Conservation (phyloP, 1,140 invertebrate genomes). For the Mycetomoellerius zeteki region DNA sequence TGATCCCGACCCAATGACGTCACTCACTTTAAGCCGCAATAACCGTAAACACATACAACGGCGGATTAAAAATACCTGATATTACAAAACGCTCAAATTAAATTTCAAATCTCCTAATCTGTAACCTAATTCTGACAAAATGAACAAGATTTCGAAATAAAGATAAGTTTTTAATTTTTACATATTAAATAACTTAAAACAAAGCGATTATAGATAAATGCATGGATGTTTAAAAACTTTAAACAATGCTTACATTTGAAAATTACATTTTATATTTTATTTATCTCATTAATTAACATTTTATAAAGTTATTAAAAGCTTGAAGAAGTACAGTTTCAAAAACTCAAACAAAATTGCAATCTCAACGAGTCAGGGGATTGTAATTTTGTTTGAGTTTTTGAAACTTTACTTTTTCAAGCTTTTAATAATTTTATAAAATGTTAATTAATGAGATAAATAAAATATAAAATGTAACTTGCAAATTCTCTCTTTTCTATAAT, state of each 20-base stretch:
- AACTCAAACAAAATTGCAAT: not conserved
- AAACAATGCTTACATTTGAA: not conserved
- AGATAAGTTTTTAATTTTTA: not conserved
- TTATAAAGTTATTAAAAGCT: not conserved
- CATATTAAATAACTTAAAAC: not conserved
- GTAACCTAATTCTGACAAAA: not conserved
- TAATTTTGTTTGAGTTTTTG: not conserved
- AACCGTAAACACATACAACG: not conserved
- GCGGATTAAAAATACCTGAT: slow-evolving; percentile 25
- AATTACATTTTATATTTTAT: not conserved
- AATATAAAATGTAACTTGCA: not conserved
- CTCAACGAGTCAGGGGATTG: not conserved
- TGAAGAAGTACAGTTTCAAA: not conserved
- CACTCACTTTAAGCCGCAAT: not conserved
- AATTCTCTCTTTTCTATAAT: not conserved
- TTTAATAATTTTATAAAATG: not conserved
- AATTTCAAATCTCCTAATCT: not conserved
- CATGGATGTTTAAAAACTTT: not conserved
- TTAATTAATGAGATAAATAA: not conserved
- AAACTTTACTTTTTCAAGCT: not conserved
- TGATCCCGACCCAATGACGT: not conserved
- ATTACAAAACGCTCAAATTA: not conserved
- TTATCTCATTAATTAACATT: not conserved
- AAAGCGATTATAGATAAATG: not conserved
- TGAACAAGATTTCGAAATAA: not conserved